A percentile compares a stretch with the other conserved stretches of the same genome.
phyloP scores from a whole-genome alignment of 2,797 vertebrate genomes.

The Balearica regulorum region DNA sequence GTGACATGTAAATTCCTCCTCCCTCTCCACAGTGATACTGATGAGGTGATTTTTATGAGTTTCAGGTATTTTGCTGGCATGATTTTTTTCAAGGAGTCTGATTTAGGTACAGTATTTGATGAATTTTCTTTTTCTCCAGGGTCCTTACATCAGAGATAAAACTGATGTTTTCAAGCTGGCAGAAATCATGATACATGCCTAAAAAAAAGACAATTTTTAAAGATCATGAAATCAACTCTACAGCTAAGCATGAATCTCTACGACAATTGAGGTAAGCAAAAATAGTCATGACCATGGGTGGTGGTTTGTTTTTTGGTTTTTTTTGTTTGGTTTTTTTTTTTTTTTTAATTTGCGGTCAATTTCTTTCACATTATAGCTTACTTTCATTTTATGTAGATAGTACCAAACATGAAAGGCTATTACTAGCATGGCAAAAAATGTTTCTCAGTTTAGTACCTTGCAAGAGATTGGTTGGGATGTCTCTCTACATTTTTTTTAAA shows the following conservation, averaged over 20 bases:
- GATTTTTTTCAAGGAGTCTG: background rate
- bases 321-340: background rate
- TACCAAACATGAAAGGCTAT: background rate
- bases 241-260: background rate
- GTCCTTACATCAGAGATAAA: background rate
- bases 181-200: background rate
- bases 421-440: background rate
- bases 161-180: background rate
- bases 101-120: background rate
- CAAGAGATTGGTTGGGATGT: slow-evolving; percentile 1
- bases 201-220: background rate
- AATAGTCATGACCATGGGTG: background rate
- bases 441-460: background rate
- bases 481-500: slow-evolving; percentile 15
- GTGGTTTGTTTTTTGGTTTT: too few relatives aligned
- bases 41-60: background rate
- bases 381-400: background rate
- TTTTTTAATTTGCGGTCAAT: background rate
- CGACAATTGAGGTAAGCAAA: background rate
- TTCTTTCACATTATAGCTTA: background rate
- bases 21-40: background rate
- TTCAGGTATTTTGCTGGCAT: background rate
- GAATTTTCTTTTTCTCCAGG: background rate
- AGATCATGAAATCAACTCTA: background rate
- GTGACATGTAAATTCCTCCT: background rate